phyloP scores from a whole-genome alignment of 2,113 vertebrate genomes.

The Tragelaphus strepsiceros region DNA sequence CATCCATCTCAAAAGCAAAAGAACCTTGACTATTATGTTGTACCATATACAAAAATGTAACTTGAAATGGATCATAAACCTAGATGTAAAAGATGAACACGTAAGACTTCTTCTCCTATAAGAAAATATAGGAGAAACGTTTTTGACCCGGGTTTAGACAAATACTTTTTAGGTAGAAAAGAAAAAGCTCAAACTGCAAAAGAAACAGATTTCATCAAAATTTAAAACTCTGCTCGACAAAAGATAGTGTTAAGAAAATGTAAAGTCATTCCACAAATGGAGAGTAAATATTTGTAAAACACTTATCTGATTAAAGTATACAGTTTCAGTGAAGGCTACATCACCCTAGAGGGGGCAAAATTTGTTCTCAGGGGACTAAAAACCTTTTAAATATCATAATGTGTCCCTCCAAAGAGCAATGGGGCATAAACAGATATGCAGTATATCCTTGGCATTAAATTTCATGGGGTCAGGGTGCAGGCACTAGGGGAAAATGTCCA shows the following conservation, averaged over 20 bases:
- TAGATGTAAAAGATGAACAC: not conserved
- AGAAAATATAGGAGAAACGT: not conserved
- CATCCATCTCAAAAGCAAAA: not conserved
- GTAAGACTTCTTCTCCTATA: not conserved
- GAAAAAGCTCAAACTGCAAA: not conserved
- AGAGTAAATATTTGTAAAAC: not conserved
- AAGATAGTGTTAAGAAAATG: not conserved
- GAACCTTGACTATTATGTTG: not conserved
- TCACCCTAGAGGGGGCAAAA: not conserved
- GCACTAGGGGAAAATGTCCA: not conserved
- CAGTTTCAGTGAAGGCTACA: not conserved
- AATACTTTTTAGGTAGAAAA: not conserved
- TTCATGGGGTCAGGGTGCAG: not conserved
- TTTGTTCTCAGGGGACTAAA: not conserved
- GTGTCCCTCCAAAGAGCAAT: not conserved
- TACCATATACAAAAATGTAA: not conserved
- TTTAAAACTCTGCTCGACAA: not conserved
- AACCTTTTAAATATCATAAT: not conserved
- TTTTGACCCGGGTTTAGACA: not conserved
- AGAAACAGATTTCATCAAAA: not conserved
- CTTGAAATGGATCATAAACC: not conserved
- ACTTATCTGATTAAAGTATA: not conserved
- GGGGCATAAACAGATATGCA: not conserved
- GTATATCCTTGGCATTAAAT: not conserved
- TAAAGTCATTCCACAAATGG: not conserved